These are phyloP conservation scores for Cryptocephalus primarius DNA, from an alignment of 2,888 invertebrate genomes.

Conservation along the genomic window DNA sequence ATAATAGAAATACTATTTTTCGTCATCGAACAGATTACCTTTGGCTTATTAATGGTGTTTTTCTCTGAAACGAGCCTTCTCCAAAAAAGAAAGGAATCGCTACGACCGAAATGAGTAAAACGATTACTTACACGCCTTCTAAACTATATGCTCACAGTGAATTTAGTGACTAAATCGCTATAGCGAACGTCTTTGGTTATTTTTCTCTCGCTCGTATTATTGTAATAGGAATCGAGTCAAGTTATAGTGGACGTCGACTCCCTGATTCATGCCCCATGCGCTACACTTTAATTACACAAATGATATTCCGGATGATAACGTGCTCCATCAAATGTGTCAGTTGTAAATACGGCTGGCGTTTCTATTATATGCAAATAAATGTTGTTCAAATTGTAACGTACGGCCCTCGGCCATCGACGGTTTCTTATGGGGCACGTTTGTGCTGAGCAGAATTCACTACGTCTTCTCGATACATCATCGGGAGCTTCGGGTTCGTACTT, in stretches of 20 bases:
- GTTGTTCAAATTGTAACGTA: slow-evolving; percentile 27
- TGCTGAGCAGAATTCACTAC: background rate
- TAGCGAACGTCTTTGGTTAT: no score
- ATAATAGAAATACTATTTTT: no score
- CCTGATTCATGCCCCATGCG: background rate
- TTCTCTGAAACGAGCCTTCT: background rate
- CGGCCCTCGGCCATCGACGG: slow-evolving; percentile 16
- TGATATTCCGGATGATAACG: slow-evolving; percentile 18
- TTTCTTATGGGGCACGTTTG: slow-evolving; percentile 16
- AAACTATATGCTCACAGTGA: no score
- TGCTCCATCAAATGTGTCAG: slow-evolving; percentile 26
- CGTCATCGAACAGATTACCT: no score
- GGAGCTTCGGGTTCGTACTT: no score
- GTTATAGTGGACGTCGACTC: no score
- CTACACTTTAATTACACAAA: slow-evolving; percentile 16
- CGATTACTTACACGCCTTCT: no score
- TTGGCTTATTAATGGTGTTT: no score
- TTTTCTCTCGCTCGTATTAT: no score
- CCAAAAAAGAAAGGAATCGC: background rate
- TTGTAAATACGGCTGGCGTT: slow-evolving; percentile 27
- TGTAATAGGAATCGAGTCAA: no score
- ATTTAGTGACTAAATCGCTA: no score
- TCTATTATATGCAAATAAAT: slow-evolving; percentile 35
- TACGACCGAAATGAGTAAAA: no score
- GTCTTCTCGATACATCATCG: background rate